Conservation (phyloP, 30 jellyfish, hydroid and myxozoan species). For the Rhopilema esculentum region DNA sequence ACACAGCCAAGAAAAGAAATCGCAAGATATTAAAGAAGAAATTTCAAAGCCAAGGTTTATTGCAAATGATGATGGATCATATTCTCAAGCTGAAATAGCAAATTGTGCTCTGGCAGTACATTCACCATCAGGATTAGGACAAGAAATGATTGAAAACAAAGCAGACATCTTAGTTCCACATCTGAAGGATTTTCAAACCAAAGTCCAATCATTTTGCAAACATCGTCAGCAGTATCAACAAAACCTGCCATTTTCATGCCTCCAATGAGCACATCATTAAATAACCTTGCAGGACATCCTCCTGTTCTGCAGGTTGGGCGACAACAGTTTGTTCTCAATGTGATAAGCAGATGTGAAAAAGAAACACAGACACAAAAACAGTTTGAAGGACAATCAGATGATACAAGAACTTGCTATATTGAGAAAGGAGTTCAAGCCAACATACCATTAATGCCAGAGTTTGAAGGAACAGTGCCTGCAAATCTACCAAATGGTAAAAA, state of each 20-base stretch:
- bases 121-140: background rate
- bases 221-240: background rate
- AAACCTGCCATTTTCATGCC: conserved; percentile 37
- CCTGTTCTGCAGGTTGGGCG: conserved; percentile 79
- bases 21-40: background rate
- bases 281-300: conserved; percentile 62
- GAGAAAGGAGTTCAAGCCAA: conserved; percentile 70
- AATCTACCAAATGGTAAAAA: conserved; percentile 52
- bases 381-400: background rate
- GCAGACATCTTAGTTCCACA: background rate
- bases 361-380: conserved; percentile 45
- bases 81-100: background rate
- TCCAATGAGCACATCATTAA: conserved; percentile 18
- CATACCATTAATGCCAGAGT: conserved; percentile 56
- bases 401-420: background rate
- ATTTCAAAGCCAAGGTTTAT: background rate
- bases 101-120: background rate
- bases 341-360: conserved; percentile 67
- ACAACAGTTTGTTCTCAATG: conserved; percentile 69
- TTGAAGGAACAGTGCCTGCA: conserved; percentile 64
- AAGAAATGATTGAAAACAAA: background rate
- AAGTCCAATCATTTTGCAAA: background rate
- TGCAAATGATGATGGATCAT: background rate
- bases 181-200: background rate
- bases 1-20: background rate